A percentile compares a stretch with the other conserved stretches of the same genome.
Evolutionary conservation across 1,140 invertebrate genomes (phyloP).

Genomic region (Lamellibrachia luymesi): DNA sequence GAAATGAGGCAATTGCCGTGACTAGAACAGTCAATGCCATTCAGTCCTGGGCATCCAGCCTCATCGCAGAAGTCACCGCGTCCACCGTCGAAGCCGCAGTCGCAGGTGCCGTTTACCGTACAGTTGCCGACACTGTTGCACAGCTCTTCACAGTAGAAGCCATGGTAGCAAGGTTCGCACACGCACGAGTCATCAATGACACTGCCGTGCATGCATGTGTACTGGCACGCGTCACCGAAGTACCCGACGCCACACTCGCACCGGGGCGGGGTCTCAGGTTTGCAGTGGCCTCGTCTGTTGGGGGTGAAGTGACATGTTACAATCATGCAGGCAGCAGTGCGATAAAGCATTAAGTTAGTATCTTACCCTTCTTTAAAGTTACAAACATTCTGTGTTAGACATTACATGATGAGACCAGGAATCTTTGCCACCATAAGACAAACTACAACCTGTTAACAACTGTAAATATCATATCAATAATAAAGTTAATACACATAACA

Average conservation of each 20-base stretch:
- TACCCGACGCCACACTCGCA: conserved; percentile 10
- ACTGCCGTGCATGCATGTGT: conserved; percentile 32
- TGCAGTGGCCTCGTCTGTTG: conserved; percentile 1
- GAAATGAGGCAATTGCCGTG: conserved; percentile 31
- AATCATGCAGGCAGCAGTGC: too few species aligned
- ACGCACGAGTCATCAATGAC: conserved; percentile 28
- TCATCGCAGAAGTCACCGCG: conserved; percentile 31
- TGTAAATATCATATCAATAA: too few species aligned
- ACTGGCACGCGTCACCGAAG: conserved; percentile 20
- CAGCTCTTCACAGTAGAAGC: conserved; percentile 30
- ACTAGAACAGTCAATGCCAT: conserved; percentile 29
- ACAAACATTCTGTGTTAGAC: too few species aligned
- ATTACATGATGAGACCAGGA: too few species aligned
- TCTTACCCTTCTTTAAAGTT: too few species aligned
- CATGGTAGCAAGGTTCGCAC: conserved; percentile 35
- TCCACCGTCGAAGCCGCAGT: conserved; percentile 33
- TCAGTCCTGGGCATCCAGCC: conserved; percentile 32
- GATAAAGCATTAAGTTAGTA: too few species aligned
- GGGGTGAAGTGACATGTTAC: background rate
- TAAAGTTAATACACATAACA: too few species aligned
- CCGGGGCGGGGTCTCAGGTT: background rate
- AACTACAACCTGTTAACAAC: too few species aligned
- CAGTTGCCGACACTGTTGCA: conserved; percentile 35
- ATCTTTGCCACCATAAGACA: too few species aligned
- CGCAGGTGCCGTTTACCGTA: conserved; percentile 29